Evolutionary conservation across 2,888 invertebrate genomes (phyloP).

Genomic region (Tenthredo notha): DNA sequence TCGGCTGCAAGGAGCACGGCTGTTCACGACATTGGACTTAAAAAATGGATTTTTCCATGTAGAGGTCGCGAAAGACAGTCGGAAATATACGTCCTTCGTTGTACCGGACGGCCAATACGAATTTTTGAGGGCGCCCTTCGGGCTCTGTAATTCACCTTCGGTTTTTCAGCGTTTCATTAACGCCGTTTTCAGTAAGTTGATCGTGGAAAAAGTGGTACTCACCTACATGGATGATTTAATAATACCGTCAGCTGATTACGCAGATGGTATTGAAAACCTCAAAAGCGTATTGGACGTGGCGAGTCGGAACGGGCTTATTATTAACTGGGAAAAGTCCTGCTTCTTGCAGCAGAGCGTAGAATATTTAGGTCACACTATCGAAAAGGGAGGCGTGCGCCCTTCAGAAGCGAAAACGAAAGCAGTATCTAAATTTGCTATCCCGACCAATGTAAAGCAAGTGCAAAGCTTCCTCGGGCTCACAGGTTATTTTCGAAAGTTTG

Average conservation of each 20-base stretch:
- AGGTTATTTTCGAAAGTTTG: slow-evolving; percentile 60
- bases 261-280: slow-evolving; percentile 52
- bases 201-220: slow-evolving; percentile 55
- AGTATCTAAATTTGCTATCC: slow-evolving; percentile 58
- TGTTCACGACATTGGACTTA: slow-evolving; percentile 60
- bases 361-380: slow-evolving; percentile 58
- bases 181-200: slow-evolving; percentile 56
- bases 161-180: slow-evolving; percentile 62
- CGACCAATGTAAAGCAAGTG: slow-evolving; percentile 54
- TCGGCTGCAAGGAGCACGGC: slow-evolving; percentile 56
- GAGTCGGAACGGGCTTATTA: slow-evolving; percentile 57
- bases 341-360: slow-evolving; percentile 59
- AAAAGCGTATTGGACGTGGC: slow-evolving; percentile 58
- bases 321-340: slow-evolving; percentile 62
- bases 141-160: slow-evolving; percentile 63
- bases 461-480: slow-evolving; percentile 60
- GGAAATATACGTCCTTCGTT: slow-evolving; percentile 66
- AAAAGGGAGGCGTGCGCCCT: slow-evolving; percentile 56
- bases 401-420: slow-evolving; percentile 59
- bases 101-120: slow-evolving; percentile 64
- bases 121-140: slow-evolving; percentile 65
- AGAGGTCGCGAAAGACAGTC: slow-evolving; percentile 59
- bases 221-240: slow-evolving; percentile 61
- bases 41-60: slow-evolving; percentile 68
- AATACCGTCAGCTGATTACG: slow-evolving; percentile 53